These are phyloP conservation scores for Thyatira batis DNA, from an alignment of 2,888 invertebrate genomes.

Conservation along the genomic window DNA sequence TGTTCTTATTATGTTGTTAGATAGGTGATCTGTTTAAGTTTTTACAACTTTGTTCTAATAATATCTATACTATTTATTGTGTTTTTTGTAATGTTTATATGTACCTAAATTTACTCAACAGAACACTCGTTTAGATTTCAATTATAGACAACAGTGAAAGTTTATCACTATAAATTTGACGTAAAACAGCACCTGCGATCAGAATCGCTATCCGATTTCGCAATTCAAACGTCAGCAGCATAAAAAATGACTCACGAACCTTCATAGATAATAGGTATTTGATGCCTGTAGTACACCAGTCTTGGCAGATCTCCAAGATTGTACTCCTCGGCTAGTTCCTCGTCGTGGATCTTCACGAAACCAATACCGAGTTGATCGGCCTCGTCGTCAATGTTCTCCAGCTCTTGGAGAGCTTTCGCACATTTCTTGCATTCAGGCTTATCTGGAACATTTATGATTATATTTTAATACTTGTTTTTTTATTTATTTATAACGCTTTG, in stretches of 20 bases:
- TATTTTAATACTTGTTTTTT: slow-evolving; percentile 11
- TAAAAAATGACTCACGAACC: slow-evolving; percentile 82
- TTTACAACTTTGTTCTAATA: not conserved
- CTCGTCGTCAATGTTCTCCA: slow-evolving; percentile 97
- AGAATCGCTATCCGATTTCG: slow-evolving; percentile 42
- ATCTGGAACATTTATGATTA: slow-evolving; percentile 81
- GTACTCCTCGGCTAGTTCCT: slow-evolving; percentile 95
- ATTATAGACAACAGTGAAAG: slow-evolving; percentile 27
- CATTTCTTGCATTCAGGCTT: slow-evolving; percentile 96
- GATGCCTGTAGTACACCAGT: slow-evolving; percentile 95
- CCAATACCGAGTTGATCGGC: slow-evolving; percentile 97
- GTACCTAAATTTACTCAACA: slow-evolving; percentile 18
- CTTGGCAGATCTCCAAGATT: slow-evolving; percentile 94
- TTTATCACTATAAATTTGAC: slow-evolving; percentile 24
- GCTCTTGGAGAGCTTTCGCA: slow-evolving; percentile 93
- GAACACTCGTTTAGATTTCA: slow-evolving; percentile 19
- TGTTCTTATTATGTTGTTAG: not conserved
- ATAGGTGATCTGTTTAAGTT: not conserved
- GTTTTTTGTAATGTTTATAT: slow-evolving; percentile 16
- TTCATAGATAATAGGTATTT: slow-evolving; percentile 97
- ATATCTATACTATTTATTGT: not conserved
- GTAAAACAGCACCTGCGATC: slow-evolving; percentile 34
- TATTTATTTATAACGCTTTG: slow-evolving; percentile 9
- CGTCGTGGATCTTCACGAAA: slow-evolving; percentile 96
- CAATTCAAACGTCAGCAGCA: slow-evolving; percentile 49